phyloP scores from a whole-genome alignment of 2,888 invertebrate species.

The Digitonthophagus gazella region DNA sequence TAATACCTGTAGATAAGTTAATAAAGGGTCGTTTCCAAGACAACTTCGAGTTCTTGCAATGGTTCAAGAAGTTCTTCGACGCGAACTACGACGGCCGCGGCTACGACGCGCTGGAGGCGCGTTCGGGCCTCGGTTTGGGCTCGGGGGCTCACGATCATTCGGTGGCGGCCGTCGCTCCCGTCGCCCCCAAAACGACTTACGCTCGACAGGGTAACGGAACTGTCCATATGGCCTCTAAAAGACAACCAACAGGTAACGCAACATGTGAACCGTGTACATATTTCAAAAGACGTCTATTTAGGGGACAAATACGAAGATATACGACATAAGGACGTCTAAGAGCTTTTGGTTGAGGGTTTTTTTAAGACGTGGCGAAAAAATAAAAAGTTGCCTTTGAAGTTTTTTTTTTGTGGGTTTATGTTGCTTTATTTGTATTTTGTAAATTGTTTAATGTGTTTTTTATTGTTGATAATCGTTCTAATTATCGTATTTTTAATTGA shows the following conservation, averaged over 20 bases:
- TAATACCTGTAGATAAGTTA: conserved; percentile 98
- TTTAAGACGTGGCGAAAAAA: too few relatives aligned
- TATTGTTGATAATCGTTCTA: too few relatives aligned
- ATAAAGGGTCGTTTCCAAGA: conserved; percentile 99
- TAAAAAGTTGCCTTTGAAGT: too few relatives aligned
- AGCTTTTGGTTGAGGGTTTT: too few relatives aligned
- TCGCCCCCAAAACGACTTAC: conserved; percentile 14
- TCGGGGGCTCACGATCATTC: conserved; percentile 52
- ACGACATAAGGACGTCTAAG: too few relatives aligned
- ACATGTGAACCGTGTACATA: conserved; percentile 20
- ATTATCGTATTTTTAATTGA: too few relatives aligned
- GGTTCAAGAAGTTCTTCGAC: conserved; percentile 99
- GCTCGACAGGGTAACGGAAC: conserved; percentile 41
- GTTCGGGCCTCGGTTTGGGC: conserved; percentile 80
- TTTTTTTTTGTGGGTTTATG: too few relatives aligned
- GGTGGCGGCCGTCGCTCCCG: conserved; percentile 47
- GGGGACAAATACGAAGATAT: too few relatives aligned
- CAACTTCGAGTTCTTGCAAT: conserved; percentile 99
- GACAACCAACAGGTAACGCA: conserved; percentile 35
- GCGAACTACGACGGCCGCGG: conserved; percentile 98
- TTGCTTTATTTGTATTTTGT: too few relatives aligned
- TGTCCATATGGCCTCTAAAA: conserved; percentile 11
- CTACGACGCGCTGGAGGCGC: conserved; percentile 88
- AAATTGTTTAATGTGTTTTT: too few relatives aligned
- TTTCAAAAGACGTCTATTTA: too few relatives aligned